Evolutionary conservation across 2,797 vertebrate species (phyloP), one percentile per base, ranked within the genome.

Genomic region (Spheniscus humboldti): DNA sequence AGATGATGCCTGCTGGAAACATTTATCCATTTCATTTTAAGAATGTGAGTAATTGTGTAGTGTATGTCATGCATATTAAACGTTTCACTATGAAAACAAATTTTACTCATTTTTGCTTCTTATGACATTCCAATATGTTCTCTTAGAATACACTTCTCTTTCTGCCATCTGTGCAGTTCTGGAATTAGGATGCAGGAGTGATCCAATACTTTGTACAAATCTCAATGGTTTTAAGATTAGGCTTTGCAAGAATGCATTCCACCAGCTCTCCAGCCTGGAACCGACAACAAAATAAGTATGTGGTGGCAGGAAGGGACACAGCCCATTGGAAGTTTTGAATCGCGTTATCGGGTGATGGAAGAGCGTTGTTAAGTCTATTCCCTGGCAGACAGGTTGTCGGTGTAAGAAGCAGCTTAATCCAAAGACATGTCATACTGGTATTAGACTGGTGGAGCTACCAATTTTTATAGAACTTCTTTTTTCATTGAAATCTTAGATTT

Each of bases 1-100:
- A 43, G 69, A 79, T 89, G 60, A 92, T 92, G 88, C 91, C 90
- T 96, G n/a, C 86, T 97, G 94, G 96, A 97, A 97, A 66, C 83
- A 91, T 74, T 95, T 95, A 92, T 83, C 75, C 94, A 80, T 90
- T 95, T 95, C 69, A 73, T 91, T 94, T 97, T 94, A 91, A 96
- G 94, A 97, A 95, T 96, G 81, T 96, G 95, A 97, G 88, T 94
- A 92, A 85, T 91, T 81, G 84, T 73, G 85, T n/a, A 59, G 85
- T 41, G 52, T 64, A 71, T 90, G 77, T 94, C 92, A 92, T 95
- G 69, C 96, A 94, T 98, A 96, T 97, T 83, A 86, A 94, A 82
- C 63, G 50, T 83, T 96, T 50, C 92, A 92, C 88, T 91, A 73
- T 68, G 80, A 88, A 95, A 94, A 91, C 64, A 86, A 82, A 94